These are phyloP conservation scores for Parazoanthus atlanticus DNA, from an alignment of 92 coral and sea anemone genomes.

Conservation along the genomic window DNA sequence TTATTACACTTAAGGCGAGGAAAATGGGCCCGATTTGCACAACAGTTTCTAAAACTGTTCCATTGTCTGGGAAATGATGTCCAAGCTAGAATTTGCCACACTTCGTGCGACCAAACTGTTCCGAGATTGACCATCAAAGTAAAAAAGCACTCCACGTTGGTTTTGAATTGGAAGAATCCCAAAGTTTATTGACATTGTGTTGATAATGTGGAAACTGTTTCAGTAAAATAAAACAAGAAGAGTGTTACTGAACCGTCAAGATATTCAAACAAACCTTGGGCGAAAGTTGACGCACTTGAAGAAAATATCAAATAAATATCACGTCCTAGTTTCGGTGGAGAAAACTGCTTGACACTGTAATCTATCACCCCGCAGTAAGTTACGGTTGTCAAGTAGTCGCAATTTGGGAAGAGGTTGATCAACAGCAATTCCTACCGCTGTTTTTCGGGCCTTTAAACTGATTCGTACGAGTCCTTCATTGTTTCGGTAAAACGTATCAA, in stretches of 20 bases:
- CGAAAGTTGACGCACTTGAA: not conserved
- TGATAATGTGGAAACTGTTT: not conserved
- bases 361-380: not conserved
- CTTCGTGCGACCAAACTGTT: not conserved
- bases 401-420: not conserved
- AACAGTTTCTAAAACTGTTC: not conserved
- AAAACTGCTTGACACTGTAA: not conserved
- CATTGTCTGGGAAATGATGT: not conserved
- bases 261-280: conserved; percentile 23
- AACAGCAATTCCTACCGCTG: not conserved
- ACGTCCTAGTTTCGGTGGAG: not conserved
- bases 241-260: conserved; percentile 4
- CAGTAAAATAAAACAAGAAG: not conserved
- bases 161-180: not conserved
- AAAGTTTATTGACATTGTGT: not conserved
- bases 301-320: not conserved
- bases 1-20: not conserved
- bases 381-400: not conserved
- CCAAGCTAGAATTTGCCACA: not conserved
- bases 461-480: not conserved
- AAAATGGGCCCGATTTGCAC: too few species aligned
- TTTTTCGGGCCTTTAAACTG: not conserved
- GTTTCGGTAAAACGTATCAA: not conserved
- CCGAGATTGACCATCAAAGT: not conserved
- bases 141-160: not conserved